Base-by-base conservation (phyloP, 35 echinoderm and acorn worm genomes). In the Ptychodera flava region DNA sequence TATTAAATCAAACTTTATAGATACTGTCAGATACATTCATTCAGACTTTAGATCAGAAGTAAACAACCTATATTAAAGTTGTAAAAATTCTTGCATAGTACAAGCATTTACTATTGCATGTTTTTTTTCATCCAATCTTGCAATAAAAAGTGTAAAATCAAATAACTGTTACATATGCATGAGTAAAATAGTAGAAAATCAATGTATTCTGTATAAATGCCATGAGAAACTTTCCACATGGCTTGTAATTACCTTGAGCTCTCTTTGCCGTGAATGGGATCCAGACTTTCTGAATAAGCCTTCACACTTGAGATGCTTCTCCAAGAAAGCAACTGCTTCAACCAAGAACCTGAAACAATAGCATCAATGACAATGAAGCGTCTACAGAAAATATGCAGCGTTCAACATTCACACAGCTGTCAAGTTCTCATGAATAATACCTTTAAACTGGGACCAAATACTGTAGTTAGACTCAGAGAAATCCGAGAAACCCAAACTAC, bases 241-340 rank as follows among this genome's bases (percentile, higher is more conserved):
- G n/a, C n/a, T n/a, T n/a, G n/a, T n/a, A n/a, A n/a, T 28, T 87
- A 95, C 93, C 87, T 95, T 91, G 22, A 95, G 79, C 33, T 95
- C 93, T 37, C 90, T 95, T 75, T 95, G 93, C 32, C 93, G 78
- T 78, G 88, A 16, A 38, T 80, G 79, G 33, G 93, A 95, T 29
- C 93, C 93, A 37, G 93, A 85, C 79, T 95, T 95, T 79, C 93
- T 84, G 53, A 95, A 95, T 0, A 95, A 80, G 1, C 93, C 93
- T 83, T 95, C 93, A 78, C 76, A 80, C 16, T 91, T 76, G 28
- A 94, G 84, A 83, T 94, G 93, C 32, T 77, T 38, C 1, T 83
- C 83, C 16, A 91, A 86, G 84, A 94, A 94, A 34, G 88, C 82
- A 15, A 88, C 87, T 78, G 89, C 91, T 80, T 94, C 89, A 38